phyloP scores from a whole-genome alignment of 92 coral and sea anemone genomes.

The Epizoanthus ramosus region DNA sequence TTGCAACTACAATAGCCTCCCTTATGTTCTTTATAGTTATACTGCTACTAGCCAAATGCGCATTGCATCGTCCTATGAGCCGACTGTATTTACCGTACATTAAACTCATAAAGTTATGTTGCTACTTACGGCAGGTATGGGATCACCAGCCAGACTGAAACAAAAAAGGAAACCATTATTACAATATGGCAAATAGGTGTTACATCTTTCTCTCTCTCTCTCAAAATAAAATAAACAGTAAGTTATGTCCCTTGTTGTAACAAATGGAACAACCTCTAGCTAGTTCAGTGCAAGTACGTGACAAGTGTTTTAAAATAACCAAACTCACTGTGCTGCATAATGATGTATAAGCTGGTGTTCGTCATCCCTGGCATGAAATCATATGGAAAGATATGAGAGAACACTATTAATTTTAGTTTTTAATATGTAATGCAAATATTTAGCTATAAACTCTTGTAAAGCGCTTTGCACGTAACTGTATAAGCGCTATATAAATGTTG shows the following conservation, averaged over 20 bases:
- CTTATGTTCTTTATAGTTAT: too few relatives aligned
- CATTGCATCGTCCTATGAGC: too few relatives aligned
- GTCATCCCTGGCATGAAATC: slow-evolving; percentile 45
- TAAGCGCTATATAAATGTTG: too few relatives aligned
- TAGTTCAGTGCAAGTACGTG: not conserved
- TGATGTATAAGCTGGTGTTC: slow-evolving; percentile 66
- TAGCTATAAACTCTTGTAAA: too few relatives aligned
- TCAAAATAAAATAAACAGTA: not conserved
- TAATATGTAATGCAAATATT: too few relatives aligned
- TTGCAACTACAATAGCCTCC: too few relatives aligned
- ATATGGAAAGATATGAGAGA: not conserved
- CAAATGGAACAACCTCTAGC: too few relatives aligned
- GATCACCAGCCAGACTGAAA: slow-evolving; percentile 40
- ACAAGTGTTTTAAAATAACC: not conserved
- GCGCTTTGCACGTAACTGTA: too few relatives aligned
- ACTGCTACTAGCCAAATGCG: too few relatives aligned
- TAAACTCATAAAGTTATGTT: not conserved
- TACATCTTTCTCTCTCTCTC: too few relatives aligned
- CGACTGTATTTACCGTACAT: not conserved
- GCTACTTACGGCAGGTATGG: slow-evolving; percentile 39
- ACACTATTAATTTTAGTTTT: not conserved
- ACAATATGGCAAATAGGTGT: too few relatives aligned
- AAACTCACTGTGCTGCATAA: slow-evolving; percentile 61
- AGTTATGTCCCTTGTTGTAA: not conserved
- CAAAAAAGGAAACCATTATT: not conserved